These are phyloP conservation scores for Lethrus apterus DNA, from an alignment of 1,140 invertebrate species.

Conservation along the genomic window DNA sequence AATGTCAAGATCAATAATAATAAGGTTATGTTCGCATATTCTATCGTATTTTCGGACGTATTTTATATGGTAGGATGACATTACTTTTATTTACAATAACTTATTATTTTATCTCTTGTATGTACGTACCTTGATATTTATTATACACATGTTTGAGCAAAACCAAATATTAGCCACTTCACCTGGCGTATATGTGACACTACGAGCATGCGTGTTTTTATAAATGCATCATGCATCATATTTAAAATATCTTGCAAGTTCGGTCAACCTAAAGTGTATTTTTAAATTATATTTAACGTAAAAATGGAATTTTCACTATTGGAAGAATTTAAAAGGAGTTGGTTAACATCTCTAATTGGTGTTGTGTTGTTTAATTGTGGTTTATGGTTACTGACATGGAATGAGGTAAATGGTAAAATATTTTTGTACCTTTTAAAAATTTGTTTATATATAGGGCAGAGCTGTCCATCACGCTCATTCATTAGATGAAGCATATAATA, in stretches of 20 bases:
- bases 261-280: too few relatives aligned
- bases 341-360: slow-evolving; percentile 56
- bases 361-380: slow-evolving; percentile 49
- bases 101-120: too few relatives aligned
- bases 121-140: too few relatives aligned
- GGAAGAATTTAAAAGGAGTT: slow-evolving; percentile 55
- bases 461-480: slow-evolving; percentile 63
- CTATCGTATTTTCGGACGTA: too few relatives aligned
- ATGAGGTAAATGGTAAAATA: slow-evolving; percentile 51
- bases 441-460: slow-evolving; percentile 47
- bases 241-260: not conserved
- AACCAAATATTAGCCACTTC: too few relatives aligned
- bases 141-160: too few relatives aligned
- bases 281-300: too few relatives aligned
- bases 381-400: slow-evolving; percentile 61
- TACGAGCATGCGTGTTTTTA: slow-evolving; percentile 18
- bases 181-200: slow-evolving; percentile 17
- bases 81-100: too few relatives aligned
- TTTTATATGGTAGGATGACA: too few relatives aligned
- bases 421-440: slow-evolving; percentile 6
- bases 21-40: too few relatives aligned
- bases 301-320: slow-evolving; percentile 40
- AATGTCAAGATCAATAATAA: too few relatives aligned
- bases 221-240: not conserved
- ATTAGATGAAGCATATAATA: slow-evolving; percentile 60